A percentile compares a stretch with the other conserved stretches of the same genome.
Evolutionary conservation across 2,888 invertebrate species (phyloP).

Genomic region (Clanis bilineata): DNA sequence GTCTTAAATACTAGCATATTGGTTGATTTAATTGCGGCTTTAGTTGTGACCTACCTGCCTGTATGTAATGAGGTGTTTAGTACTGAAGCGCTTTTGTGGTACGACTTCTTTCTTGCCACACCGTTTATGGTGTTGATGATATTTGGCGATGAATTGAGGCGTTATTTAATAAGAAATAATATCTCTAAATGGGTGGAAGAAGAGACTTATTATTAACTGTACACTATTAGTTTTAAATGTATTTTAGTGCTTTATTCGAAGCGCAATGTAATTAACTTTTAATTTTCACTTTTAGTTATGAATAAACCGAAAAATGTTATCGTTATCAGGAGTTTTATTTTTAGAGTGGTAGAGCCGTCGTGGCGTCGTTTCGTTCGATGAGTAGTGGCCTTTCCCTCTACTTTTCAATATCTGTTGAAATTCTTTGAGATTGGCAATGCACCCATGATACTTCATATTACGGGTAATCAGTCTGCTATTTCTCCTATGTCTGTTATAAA

Average conservation of each 20-base stretch:
- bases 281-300: not conserved
- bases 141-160: constrained; percentile 87
- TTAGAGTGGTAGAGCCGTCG: too few relatives aligned
- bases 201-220: constrained; percentile 86
- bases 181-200: constrained; percentile 87
- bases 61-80: constrained; percentile 85
- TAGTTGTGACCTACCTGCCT: constrained; percentile 86
- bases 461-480: too few relatives aligned
- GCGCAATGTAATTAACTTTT: not conserved
- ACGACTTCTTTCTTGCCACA: constrained; percentile 87
- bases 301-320: too few relatives aligned
- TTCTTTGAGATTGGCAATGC: too few relatives aligned
- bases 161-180: constrained; percentile 85
- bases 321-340: too few relatives aligned
- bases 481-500: too few relatives aligned
- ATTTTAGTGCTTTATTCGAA: not conserved
- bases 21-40: constrained; percentile 85
- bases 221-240: not conserved
- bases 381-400: too few relatives aligned
- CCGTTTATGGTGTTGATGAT: constrained; percentile 90
- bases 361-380: too few relatives aligned
- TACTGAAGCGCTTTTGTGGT: constrained; percentile 86
- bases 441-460: too few relatives aligned
- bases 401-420: too few relatives aligned
- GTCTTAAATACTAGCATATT: constrained; percentile 84